Evolutionary conservation across 2,888 invertebrate genomes (phyloP).

Genomic region (Tenodera sinensis): DNA sequence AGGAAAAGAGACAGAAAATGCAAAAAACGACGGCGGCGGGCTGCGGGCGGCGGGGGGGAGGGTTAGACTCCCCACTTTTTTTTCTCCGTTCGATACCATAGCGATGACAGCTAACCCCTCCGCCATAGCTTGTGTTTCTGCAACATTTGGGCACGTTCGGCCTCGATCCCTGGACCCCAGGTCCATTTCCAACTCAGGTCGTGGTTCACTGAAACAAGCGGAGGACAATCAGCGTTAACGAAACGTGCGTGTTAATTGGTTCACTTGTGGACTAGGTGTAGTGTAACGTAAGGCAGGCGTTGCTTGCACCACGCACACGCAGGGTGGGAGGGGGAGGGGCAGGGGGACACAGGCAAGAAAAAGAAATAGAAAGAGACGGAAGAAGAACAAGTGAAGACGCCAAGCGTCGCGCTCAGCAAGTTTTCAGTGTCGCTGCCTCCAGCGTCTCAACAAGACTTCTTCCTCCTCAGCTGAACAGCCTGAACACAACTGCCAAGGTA

Average conservation of each 20-base stretch:
- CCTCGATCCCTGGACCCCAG: background rate
- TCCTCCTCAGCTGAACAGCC: background rate
- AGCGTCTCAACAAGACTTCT: background rate
- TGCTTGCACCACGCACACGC: conserved; percentile 27
- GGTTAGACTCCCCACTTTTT: background rate
- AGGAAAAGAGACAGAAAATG: background rate
- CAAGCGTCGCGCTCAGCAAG: background rate
- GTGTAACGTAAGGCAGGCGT: background rate
- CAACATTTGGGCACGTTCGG: background rate
- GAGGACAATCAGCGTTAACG: too few species aligned
- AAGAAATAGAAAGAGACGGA: background rate
- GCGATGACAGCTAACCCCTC: background rate
- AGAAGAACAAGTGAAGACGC: background rate
- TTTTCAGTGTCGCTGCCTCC: background rate
- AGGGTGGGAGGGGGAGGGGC: conserved; percentile 26
- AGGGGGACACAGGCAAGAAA: background rate
- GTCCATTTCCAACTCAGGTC: too few species aligned
- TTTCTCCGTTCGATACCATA: background rate
- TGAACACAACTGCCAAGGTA: background rate
- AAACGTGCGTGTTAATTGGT: too few species aligned
- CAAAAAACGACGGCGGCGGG: background rate
- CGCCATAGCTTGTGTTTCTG: background rate
- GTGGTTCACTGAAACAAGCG: too few species aligned
- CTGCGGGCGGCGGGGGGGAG: too few species aligned
- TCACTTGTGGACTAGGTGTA: too few species aligned